Evolutionary conservation across 2,888 invertebrate species (phyloP).

Genomic region (Vesta saturnalis): DNA sequence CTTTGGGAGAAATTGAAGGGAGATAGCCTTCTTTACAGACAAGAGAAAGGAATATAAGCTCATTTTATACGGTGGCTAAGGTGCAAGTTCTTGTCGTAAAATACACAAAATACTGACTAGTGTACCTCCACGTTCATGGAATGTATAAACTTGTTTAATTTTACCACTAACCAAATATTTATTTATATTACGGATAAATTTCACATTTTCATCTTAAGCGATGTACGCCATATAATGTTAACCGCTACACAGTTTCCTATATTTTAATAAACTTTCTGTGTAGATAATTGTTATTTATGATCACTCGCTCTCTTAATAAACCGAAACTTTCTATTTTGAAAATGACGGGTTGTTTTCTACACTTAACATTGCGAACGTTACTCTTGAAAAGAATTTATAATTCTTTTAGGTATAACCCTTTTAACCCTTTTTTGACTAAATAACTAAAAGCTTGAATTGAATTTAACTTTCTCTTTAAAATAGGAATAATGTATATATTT

Average conservation of each 20-base stretch:
- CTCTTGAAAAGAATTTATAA: constrained; percentile 31
- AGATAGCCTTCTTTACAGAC: constrained; percentile 45
- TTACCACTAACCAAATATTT: constrained; percentile 26
- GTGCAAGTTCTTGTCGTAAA: constrained; percentile 56
- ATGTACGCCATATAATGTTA: background rate
- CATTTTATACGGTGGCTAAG: constrained; percentile 53
- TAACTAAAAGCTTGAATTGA: constrained; percentile 18
- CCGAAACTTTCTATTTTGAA: constrained; percentile 13
- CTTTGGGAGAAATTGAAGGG: constrained; percentile 45
- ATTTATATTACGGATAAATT: constrained; percentile 29
- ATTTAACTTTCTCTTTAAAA: constrained; percentile 34
- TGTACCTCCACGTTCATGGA: constrained; percentile 50
- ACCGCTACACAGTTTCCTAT: background rate
- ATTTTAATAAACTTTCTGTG: background rate
- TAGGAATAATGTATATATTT: constrained; percentile 17
- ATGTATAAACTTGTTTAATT: constrained; percentile 36
- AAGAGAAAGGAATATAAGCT: constrained; percentile 51
- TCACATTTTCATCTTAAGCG: background rate
- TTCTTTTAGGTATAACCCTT: constrained; percentile 30
- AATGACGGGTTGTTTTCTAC: constrained; percentile 19
- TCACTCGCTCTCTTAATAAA: background rate
- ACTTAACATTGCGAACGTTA: constrained; percentile 18
- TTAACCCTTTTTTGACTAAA: constrained; percentile 30
- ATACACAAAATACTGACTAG: constrained; percentile 59
- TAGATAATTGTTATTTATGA: background rate